Conservation (phyloP, 2,888 invertebrate species). For the Cheilosia pagana region DNA sequence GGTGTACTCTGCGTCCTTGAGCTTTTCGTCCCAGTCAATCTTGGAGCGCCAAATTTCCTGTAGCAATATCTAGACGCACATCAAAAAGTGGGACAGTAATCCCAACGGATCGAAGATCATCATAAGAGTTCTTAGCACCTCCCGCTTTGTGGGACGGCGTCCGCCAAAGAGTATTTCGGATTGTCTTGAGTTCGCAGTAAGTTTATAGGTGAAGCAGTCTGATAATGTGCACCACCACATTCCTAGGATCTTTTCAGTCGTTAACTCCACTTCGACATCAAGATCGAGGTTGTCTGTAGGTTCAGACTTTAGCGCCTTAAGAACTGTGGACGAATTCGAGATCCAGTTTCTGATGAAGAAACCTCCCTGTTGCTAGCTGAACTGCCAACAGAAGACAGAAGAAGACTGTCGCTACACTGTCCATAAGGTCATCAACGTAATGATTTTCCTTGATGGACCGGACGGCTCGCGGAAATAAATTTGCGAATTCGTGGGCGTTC, state of each 20-base stretch:
- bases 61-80: too few relatives aligned
- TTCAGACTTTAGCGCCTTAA: background rate
- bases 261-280: conserved; percentile 13
- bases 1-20: too few relatives aligned
- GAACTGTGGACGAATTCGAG: background rate
- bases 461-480: background rate
- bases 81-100: too few relatives aligned
- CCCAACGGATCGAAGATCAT: too few relatives aligned
- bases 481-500: too few relatives aligned
- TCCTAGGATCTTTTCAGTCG: background rate
- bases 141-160: too few relatives aligned
- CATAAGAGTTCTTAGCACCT: too few relatives aligned
- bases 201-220: background rate
- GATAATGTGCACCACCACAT: conserved; percentile 11
- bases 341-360: conserved; percentile 76
- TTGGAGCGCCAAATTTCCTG: too few relatives aligned
- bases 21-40: too few relatives aligned
- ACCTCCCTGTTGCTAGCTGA: conserved; percentile 44
- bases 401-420: conserved; percentile 73
- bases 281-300: background rate
- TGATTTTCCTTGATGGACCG: conserved; percentile 32
- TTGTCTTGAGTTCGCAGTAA: background rate
- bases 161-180: background rate
- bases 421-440: conserved; percentile 75
- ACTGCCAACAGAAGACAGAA: too few relatives aligned